Conservation (phyloP, 1,140 invertebrate species). For the Megathymus violae region DNA sequence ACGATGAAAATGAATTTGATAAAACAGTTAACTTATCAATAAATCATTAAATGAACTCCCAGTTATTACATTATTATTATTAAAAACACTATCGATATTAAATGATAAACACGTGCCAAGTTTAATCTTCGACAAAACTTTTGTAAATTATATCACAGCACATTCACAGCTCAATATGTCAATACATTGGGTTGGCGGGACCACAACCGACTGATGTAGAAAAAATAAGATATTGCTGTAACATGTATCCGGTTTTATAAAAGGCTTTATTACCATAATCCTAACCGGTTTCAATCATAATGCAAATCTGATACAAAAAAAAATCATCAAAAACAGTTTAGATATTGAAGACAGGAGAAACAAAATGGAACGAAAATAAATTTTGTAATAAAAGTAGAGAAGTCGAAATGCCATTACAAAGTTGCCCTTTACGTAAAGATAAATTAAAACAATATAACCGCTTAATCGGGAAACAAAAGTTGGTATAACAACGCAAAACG, state of each 20-base stretch:
- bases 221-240: slow-evolving; percentile 28
- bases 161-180: slow-evolving; percentile 13
- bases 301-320: no score
- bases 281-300: not conserved
- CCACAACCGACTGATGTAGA: slow-evolving; percentile 31
- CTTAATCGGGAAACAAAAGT: slow-evolving; percentile 3
- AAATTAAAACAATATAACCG: not conserved
- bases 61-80: no score
- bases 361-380: no score
- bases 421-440: not conserved
- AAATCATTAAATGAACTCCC: no score
- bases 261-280: slow-evolving; percentile 17
- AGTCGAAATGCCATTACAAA: not conserved
- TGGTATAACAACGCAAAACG: slow-evolving; percentile 15
- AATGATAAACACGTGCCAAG: slow-evolving; percentile 10
- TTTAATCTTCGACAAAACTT: slow-evolving; percentile 28
- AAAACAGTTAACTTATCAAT: no score
- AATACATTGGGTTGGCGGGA: slow-evolving; percentile 30
- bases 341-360: no score
- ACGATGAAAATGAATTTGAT: no score
- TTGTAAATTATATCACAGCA: slow-evolving; percentile 16
- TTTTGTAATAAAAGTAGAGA: no score
- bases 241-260: slow-evolving; percentile 15
- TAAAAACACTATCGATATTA: no score
- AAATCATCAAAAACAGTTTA: no score